Conservation (phyloP, 2,113 vertebrate species). For the Cololabis saira region DNA sequence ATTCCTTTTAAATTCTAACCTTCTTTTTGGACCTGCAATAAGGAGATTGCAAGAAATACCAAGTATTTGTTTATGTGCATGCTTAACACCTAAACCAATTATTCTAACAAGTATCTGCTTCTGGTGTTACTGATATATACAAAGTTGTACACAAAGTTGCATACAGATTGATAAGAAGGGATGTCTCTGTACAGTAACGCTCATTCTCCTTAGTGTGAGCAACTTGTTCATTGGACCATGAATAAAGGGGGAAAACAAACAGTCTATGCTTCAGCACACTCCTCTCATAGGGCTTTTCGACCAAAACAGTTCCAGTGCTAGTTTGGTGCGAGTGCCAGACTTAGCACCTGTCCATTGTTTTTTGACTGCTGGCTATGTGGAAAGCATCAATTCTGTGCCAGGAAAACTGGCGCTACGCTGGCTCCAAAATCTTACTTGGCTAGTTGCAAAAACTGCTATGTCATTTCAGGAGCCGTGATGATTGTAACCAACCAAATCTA, state of each 20-base stretch:
- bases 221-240: slow-evolving; percentile 23
- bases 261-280: slow-evolving; percentile 55
- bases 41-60: slow-evolving; percentile 6
- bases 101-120: slow-evolving; percentile 8
- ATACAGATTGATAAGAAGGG: slow-evolving; percentile 9
- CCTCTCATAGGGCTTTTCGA: slow-evolving; percentile 9
- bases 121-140: slow-evolving; percentile 1
- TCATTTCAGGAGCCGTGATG: too few relatives aligned
- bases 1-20: slow-evolving; percentile 2
- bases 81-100: too few relatives aligned
- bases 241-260: slow-evolving; percentile 57
- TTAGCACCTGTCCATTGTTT: too few relatives aligned
- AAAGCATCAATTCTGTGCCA: too few relatives aligned
- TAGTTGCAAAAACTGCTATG: too few relatives aligned
- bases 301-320: too few relatives aligned
- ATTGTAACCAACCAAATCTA: too few relatives aligned
- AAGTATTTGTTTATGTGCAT: neutral
- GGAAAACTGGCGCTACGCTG: too few relatives aligned
- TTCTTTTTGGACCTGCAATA: slow-evolving; percentile 3
- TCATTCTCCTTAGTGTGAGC: slow-evolving; percentile 13
- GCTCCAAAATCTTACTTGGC: too few relatives aligned
- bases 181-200: slow-evolving; percentile 18
- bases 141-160: slow-evolving; percentile 6
- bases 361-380: too few relatives aligned
- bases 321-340: too few relatives aligned